Base-by-base conservation (phyloP, 2,113 vertebrate species). In the Sturnira hondurensis region DNA sequence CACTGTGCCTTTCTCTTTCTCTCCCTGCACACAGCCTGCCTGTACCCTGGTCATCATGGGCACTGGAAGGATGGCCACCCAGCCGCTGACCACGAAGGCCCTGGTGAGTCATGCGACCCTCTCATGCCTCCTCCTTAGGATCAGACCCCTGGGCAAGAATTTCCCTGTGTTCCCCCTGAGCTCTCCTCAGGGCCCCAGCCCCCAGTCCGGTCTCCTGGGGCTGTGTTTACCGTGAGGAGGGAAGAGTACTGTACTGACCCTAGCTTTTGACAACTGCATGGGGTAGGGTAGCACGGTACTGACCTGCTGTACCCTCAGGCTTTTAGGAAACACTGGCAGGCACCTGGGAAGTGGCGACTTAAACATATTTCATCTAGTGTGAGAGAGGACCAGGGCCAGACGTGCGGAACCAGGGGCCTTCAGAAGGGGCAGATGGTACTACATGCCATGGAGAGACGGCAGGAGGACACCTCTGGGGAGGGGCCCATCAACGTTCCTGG, bases 401-500 rank as follows among this genome's bases (percentile, higher is more conserved):
- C 36, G 33, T 38, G 24, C 47, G 19, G 43, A 26, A 20, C 2
- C 0, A 0, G 20, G 54, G 47, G 26, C 36, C n/a, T 41, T 65
- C 50, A 52, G n/a, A 84, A 76, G 10, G 20, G 54, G 52, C 12
- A 26, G 17, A 56, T 7, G 4, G 26, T n/a, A 28, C 11, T 33
- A 19, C 68, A 2, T 54, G 38, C 50, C 4, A 31, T 26, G 1
- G 54, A 56, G 2, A 58, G 65, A n/a, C 19, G 4, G 31, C 5
- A n/a, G 22, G 63, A n/a, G 11, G 10, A 24, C 1, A 0, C 36
- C 24, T 26, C 26, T 11, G 63, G 50, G 0, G 3, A 4, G 63
- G 11, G 28, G 2, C 28, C 1, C 1, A 2, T 71, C 31, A 9
- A 38, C 0, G 0, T 70, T 50, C 24, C 17, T 0, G 0, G 22